A percentile compares a stretch with the other conserved stretches of the same genome.
These are phyloP conservation scores for Microtus montanus DNA, from an alignment of 2,113 vertebrate genomes.

Conservation along the genomic window DNA sequence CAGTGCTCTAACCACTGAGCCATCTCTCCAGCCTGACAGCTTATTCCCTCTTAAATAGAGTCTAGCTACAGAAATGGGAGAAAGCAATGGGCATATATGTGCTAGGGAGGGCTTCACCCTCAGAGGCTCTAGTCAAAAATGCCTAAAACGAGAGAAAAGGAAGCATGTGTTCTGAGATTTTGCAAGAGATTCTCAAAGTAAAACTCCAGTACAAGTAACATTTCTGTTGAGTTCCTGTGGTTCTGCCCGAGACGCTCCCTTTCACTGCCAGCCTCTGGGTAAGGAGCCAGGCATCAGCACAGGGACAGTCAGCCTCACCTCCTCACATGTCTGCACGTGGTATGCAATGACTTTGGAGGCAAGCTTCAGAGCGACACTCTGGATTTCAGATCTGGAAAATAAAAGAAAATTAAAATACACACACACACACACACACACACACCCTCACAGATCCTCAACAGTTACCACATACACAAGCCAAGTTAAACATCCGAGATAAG, in stretches of 20 bases:
- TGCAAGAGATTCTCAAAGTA: background rate
- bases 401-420: background rate
- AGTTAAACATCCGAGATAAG: background rate
- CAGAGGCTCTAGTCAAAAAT: background rate
- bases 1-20: too few species aligned
- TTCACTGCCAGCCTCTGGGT: background rate
- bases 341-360: constrained; percentile 88
- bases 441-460: background rate
- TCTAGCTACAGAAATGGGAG: background rate
- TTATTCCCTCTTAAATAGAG: background rate
- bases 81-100: background rate
- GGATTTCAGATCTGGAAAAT: constrained; percentile 89
- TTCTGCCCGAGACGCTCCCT: background rate
- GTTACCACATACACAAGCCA: background rate
- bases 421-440: background rate
- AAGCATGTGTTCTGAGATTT: background rate
- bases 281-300: background rate
- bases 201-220: background rate
- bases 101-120: background rate
- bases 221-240: background rate
- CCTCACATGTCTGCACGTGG: constrained; percentile 79
- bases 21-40: too few species aligned
- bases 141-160: constrained; percentile 16
- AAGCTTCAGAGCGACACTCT: constrained; percentile 90
- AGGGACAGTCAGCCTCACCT: constrained; percentile 84